These are phyloP conservation scores for Periophthalmus modestus DNA, from an alignment of 2,113 vertebrate genomes.

Conservation along the genomic window DNA sequence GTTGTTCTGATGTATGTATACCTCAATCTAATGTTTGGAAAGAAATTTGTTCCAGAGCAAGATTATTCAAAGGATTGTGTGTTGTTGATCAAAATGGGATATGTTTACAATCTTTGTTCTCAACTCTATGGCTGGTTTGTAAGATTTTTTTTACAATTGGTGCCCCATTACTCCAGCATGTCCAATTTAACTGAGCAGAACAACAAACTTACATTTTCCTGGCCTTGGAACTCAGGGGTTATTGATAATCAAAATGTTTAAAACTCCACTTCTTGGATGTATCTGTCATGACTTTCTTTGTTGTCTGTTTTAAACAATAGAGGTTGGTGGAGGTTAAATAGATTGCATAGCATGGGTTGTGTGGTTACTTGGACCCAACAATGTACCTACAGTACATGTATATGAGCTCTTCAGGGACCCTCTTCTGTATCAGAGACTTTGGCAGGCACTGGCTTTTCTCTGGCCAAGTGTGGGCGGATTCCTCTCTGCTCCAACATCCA, in stretches of 20 bases:
- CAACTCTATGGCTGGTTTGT: not conserved
- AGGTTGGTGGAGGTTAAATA: not conserved
- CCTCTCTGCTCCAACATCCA: slow-evolving; percentile 16
- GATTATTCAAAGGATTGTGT: no score
- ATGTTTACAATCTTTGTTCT: not conserved
- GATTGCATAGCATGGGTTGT: slow-evolving; percentile 5
- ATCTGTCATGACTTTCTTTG: not conserved
- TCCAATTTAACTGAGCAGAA: not conserved
- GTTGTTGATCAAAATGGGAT: no score
- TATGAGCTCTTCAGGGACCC: not conserved
- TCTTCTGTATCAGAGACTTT: slow-evolving; percentile 7
- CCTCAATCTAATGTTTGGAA: not conserved
- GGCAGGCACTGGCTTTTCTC: slow-evolving; percentile 6
- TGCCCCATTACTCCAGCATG: not conserved
- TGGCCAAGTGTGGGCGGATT: slow-evolving; percentile 11
- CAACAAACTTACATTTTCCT: not conserved
- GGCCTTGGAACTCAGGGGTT: not conserved
- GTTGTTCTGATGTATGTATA: not conserved
- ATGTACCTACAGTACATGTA: not conserved
- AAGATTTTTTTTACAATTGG: not conserved
- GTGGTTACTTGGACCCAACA: not conserved
- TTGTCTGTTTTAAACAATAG: not conserved
- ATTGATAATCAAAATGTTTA: not conserved
- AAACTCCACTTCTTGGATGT: not conserved
- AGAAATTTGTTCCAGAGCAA: no score